Evolutionary conservation across 1,140 invertebrate genomes (phyloP).

Genomic region (Lanistes nyassanus): DNA sequence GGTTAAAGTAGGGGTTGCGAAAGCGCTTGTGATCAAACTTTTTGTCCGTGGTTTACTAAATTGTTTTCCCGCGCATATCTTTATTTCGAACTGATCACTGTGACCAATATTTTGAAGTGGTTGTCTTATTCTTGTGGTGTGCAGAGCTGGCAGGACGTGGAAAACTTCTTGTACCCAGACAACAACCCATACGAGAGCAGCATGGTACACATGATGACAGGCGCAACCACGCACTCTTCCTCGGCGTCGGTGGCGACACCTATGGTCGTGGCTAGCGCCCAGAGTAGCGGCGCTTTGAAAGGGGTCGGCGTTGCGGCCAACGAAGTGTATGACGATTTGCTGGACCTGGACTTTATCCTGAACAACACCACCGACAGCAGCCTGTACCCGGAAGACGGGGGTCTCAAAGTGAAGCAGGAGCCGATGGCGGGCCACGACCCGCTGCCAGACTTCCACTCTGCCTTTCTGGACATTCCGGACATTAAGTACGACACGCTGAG

Average conservation of each 20-base stretch:
- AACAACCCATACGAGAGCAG: slow-evolving; percentile 57
- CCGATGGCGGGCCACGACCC: slow-evolving; percentile 36
- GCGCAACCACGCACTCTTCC: slow-evolving; percentile 23
- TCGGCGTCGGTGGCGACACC: no score
- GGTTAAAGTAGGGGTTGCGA: not conserved
- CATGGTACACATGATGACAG: slow-evolving; percentile 48
- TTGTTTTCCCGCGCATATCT: not conserved
- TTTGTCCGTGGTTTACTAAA: not conserved
- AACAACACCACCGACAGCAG: slow-evolving; percentile 53
- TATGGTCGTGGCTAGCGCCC: not conserved
- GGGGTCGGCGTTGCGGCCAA: slow-evolving; percentile 15
- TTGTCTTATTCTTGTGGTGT: slow-evolving; percentile 36
- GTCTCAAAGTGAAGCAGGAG: slow-evolving; percentile 54
- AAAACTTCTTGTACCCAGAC: slow-evolving; percentile 58
- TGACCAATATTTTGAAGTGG: not conserved
- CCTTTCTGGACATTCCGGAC: slow-evolving; percentile 64
- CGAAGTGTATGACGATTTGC: slow-evolving; percentile 55
- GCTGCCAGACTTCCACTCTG: slow-evolving; percentile 61
- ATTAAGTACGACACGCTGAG: slow-evolving; percentile 56
- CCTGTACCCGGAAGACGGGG: slow-evolving; percentile 50
- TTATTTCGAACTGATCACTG: not conserved
- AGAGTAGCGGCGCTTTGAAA: slow-evolving; percentile 21
- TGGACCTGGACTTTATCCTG: slow-evolving; percentile 65
- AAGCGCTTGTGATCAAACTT: not conserved
- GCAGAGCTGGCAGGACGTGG: slow-evolving; percentile 62